Evolutionary conservation across 1,140 invertebrate genomes (phyloP).

Genomic region (Meteorus sp.): DNA sequence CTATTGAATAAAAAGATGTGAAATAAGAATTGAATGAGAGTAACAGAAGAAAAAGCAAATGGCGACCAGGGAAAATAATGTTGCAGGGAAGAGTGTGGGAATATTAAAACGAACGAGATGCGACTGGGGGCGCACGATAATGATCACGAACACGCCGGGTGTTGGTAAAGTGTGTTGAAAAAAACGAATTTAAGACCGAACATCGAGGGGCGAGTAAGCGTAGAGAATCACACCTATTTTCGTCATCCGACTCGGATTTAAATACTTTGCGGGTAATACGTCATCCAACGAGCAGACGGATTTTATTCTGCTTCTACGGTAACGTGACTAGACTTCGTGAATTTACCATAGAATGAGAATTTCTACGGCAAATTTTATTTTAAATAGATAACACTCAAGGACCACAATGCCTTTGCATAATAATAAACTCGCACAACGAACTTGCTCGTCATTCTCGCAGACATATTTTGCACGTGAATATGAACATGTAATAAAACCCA

Average conservation of each 20-base stretch:
- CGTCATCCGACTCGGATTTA: conserved; percentile 33
- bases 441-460: not conserved
- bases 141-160: conserved; percentile 19
- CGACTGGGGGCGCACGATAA: not conserved
- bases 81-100: conserved; percentile 2
- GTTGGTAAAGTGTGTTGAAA: no score
- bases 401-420: conserved; percentile 18
- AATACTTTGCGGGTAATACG: conserved; percentile 38
- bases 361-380: conserved; percentile 13
- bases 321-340: conserved; percentile 21
- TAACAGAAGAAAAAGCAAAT: conserved; percentile 6
- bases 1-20: no score
- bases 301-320: conserved; percentile 21
- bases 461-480: not conserved
- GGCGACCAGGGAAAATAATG: not conserved
- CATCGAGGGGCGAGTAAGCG: not conserved
- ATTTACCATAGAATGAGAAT: no score
- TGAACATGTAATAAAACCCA: not conserved
- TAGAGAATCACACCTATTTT: conserved; percentile 30
- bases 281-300: conserved; percentile 29
- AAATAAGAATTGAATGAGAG: conserved; percentile 13
- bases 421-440: conserved; percentile 7
- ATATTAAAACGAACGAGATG: conserved; percentile 24
- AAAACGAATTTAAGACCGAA: no score
- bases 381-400: conserved; percentile 1